phyloP scores from a whole-genome alignment of 2,797 vertebrate genomes.

The Pachyuromys duprasi region DNA sequence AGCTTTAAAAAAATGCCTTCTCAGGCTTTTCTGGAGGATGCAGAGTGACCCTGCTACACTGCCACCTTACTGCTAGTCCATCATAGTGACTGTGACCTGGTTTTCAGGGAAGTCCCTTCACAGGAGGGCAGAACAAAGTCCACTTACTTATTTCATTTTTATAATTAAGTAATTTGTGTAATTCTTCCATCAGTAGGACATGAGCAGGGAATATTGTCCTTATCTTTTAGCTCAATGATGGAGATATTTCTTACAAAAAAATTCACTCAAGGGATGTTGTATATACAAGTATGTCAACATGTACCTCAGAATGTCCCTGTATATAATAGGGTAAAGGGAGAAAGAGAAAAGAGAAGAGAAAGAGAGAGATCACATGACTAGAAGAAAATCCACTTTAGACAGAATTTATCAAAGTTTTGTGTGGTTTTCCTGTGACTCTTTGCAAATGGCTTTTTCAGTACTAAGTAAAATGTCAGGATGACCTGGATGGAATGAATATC shows the following conservation, averaged over 20 bases:
- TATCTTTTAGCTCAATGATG: background rate
- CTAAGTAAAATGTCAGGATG: constrained; percentile 79
- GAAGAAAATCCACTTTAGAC: constrained; percentile 53
- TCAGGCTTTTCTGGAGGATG: background rate
- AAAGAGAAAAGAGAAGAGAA: background rate
- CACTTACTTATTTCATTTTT: background rate
- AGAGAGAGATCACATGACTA: background rate
- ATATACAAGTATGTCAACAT: background rate
- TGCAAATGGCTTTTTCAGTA: constrained; percentile 58
- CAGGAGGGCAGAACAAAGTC: background rate
- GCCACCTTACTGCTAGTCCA: background rate
- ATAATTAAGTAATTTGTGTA: background rate
- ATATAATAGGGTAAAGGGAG: constrained; percentile 23
- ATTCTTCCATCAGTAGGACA: background rate
- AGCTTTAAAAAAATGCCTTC: background rate
- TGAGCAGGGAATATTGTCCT: background rate
- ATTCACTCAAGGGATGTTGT: background rate
- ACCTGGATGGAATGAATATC: constrained; percentile 70
- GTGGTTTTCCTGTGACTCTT: constrained; percentile 52
- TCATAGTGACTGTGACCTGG: background rate
- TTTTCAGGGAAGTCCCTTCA: background rate
- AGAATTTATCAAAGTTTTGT: constrained; percentile 63
- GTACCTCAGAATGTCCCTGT: background rate
- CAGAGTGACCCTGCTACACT: background rate
- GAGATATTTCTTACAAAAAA: background rate